Evolutionary conservation across 2,113 vertebrate species (phyloP).

Genomic region (Tor tambroides): DNA sequence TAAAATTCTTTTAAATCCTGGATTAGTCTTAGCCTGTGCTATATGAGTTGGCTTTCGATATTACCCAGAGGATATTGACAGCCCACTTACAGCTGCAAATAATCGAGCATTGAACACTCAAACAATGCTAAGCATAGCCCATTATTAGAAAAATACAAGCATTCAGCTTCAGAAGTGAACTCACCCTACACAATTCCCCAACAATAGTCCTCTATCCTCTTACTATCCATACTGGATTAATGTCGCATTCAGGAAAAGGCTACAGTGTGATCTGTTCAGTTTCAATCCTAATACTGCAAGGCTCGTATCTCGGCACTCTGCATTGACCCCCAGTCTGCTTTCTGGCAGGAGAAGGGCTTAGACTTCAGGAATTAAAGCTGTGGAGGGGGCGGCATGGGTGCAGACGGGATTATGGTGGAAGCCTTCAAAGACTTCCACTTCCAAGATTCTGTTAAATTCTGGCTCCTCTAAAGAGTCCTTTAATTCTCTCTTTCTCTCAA

Average conservation of each 20-base stretch:
- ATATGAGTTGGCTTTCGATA: conserved; percentile 27
- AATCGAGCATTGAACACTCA: conserved; percentile 27
- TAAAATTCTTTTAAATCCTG: conserved; percentile 33
- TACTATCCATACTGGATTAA: conserved; percentile 48
- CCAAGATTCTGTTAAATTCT: conserved; percentile 61
- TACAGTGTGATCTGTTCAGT: conserved; percentile 41
- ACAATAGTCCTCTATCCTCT: conserved; percentile 40
- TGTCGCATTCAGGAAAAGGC: conserved; percentile 34
- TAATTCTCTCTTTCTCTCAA: conserved; percentile 36
- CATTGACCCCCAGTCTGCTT: conserved; percentile 62
- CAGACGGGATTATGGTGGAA: conserved; percentile 72
- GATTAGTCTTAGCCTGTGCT: conserved; percentile 35
- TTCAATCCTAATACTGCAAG: conserved; percentile 26
- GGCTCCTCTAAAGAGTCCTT: conserved; percentile 14
- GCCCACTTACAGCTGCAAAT: conserved; percentile 21
- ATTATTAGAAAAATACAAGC: conserved; percentile 30
- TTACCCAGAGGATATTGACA: conserved; percentile 33
- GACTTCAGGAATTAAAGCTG: conserved; percentile 67
- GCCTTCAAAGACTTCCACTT: conserved; percentile 73
- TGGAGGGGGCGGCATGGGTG: conserved; percentile 62
- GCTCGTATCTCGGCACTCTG: conserved; percentile 47
- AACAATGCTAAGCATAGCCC: conserved; percentile 3
- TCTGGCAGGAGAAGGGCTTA: conserved; percentile 67
- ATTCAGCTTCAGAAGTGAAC: conserved; percentile 26
- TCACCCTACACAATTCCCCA: conserved; percentile 28